Evolutionary conservation across 2,113 vertebrate genomes (phyloP).

Genomic region (Mastomys coucha): DNA sequence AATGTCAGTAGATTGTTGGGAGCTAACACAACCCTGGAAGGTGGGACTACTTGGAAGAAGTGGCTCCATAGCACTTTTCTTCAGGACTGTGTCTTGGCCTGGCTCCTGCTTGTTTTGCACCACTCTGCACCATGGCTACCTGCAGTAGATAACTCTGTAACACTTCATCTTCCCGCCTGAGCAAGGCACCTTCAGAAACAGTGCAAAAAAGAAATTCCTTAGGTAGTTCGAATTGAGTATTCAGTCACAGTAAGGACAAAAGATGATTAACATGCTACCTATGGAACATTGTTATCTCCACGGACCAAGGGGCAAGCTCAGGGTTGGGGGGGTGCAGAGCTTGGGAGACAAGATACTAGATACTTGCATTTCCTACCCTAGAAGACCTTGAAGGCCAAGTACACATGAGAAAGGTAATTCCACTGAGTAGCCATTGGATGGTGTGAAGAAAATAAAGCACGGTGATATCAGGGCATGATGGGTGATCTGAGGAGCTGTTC

Average conservation of each 20-base stretch:
- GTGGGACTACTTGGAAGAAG: neutral
- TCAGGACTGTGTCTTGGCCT: neutral
- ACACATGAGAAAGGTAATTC: neutral
- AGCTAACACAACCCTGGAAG: no score
- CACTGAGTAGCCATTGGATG: neutral
- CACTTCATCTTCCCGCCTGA: neutral
- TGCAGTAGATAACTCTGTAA: neutral
- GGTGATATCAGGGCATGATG: neutral
- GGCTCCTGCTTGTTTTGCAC: neutral
- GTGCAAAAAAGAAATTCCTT: neutral
- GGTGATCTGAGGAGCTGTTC: neutral
- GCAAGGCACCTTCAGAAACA: neutral
- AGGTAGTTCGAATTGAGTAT: neutral
- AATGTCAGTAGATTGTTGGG: neutral
- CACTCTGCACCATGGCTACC: neutral
- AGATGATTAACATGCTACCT: neutral
- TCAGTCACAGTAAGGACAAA: neutral
- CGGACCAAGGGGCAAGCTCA: neutral
- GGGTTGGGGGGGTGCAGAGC: neutral
- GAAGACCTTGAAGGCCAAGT: neutral
- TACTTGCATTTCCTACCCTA: neutral
- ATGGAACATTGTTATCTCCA: neutral
- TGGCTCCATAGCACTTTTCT: neutral
- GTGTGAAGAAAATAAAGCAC: neutral
- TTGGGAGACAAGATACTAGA: neutral